phyloP scores from a whole-genome alignment of 2,113 vertebrate species.

The Lucifuga dentata region DNA sequence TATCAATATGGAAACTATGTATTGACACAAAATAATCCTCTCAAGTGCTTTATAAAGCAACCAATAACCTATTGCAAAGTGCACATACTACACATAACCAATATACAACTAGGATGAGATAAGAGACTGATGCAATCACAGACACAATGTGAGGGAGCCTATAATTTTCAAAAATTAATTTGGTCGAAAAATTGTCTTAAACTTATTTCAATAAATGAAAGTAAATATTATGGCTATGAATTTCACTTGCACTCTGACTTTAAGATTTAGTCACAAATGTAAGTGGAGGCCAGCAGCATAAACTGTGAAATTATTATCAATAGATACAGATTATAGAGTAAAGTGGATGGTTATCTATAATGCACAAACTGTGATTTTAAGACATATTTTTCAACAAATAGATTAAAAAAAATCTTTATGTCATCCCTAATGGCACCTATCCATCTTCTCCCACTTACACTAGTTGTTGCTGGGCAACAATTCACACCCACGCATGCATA shows the following conservation, averaged over 20 bases:
- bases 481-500: constrained; percentile 13
- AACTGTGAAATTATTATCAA: not conserved
- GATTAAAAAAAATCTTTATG: not conserved
- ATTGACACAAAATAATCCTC: not conserved
- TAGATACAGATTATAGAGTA: not conserved
- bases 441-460: constrained; percentile 6
- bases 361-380: not conserved
- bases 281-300: not conserved
- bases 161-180: not conserved
- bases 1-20: not conserved
- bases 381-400: constrained; percentile 1
- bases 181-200: not conserved
- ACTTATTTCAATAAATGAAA: constrained; percentile 4
- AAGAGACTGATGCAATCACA: constrained; percentile 30
- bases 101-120: constrained; percentile 37
- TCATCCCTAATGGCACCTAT: constrained; percentile 10
- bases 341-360: not conserved
- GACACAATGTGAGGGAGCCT: constrained; percentile 11
- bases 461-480: constrained; percentile 37
- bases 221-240: not conserved
- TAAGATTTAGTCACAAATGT: not conserved
- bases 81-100: constrained; percentile 26
- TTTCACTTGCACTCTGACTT: not conserved
- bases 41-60: constrained; percentile 17
- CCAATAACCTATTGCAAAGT: constrained; percentile 28